Evolutionary conservation across 2,797 vertebrate genomes (phyloP), one percentile per base, ranked within the genome.

Genomic region (Synanceia verrucosa): DNA sequence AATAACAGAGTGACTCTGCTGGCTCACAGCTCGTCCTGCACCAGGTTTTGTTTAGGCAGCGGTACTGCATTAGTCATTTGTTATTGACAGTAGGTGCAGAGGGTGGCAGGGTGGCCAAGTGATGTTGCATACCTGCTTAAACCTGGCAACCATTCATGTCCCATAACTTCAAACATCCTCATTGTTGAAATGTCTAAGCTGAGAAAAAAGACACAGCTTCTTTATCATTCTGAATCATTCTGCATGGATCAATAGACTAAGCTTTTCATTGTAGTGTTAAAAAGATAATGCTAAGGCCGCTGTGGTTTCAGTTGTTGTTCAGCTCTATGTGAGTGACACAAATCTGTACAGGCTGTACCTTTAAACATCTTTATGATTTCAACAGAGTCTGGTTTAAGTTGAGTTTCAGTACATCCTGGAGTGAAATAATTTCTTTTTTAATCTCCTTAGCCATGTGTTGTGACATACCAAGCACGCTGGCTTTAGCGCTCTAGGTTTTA

Each of bases 1-100:
- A 53, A 58, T 66, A 78, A 72, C 55, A 11, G 48, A 69, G 78
- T 55, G 39, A 26, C 75, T 59, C 41, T 73, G 83, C 82, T 88
- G 86, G 77, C 70, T 85, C 81, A 68, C 18, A 50, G 50, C 73
- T 81, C 23, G 7, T 60, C 56, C 79, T 78, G 84, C 82, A 82
- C 52, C 79, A 84, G 70, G 65, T 73, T 86, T 65, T 82, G 61
- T 83, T 69, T 59, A 53, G 36, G 57, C 78, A 82, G 73, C 16
- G 10, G 56, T 56, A 46, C 84, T 82, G 81, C 81, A 83, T 50
- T 61, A 73, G 48, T 71, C 46, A 63, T 73, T 65, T 73, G 39
- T 76, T 77, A 64, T 64, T 66, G 43, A 63, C 41, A 48, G 75
- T 43, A 66, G 63, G 63, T 69, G 75, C 69, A 70, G 63, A 65